Base-by-base conservation (phyloP, 2,113 vertebrate genomes). In the Tapirus terrestris region DNA sequence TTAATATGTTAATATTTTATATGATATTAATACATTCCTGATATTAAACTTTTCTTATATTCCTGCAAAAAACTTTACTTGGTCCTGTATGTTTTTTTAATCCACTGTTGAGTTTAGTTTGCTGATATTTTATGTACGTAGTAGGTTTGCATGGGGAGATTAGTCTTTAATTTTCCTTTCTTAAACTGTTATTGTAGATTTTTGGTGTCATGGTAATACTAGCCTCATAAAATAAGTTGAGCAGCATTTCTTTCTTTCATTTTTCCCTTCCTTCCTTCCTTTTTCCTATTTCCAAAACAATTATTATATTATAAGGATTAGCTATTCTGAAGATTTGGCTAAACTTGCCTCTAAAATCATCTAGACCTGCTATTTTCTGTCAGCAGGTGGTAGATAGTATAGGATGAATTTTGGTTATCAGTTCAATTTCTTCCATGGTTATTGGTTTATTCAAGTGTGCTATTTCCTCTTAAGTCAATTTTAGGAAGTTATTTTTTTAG, bases 1-100 rank as follows among this genome's bases (percentile, higher is more conserved):
- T 18, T 90, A 76, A 63, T 61, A 18, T 65, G 8, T 29, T 93
- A 70, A 90, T 58, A 84, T 85, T 90, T 92, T 73, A 88, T 81
- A 33, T 63, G 18, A 36, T 45, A 96, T 31, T 86, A 56, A 68
- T 81, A 39, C 6, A 45, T 91, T 79, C 33, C 27, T 83, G 33
- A 81, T 89, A 48, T 53, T 96, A 85, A 95, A 53, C 20, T 75
- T 94, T 58, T 96, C 21, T 95, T 90, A 92, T 6, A 80, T 92
- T 84, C 25, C 70, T 68, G 10, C n/a, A 77, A 81, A 92, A 82
- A 51, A 27, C 1, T 12, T 14, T 61, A 16, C 27, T 43, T 92
- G 25, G 5, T 92, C 16, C 51, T 3, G 10, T 73, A 25, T 76
- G 29, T 68, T 82, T 92, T 72, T 92, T 85, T 27, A 86, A 83